Evolutionary conservation across 2,797 vertebrate genomes (phyloP).

Genomic region (Gymnothorax javanicus): DNA sequence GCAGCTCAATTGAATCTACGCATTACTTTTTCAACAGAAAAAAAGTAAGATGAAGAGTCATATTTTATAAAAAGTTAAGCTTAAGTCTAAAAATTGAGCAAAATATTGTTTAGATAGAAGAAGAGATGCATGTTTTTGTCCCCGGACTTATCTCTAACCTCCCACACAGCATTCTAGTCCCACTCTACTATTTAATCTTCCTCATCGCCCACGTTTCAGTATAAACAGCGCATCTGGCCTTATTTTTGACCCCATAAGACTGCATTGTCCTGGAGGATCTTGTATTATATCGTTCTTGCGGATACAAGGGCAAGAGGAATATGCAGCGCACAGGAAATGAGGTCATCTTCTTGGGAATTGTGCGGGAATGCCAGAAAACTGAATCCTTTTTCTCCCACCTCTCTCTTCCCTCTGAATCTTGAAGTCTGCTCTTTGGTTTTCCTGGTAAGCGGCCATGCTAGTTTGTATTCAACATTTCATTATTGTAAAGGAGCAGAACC

Average conservation of each 20-base stretch:
- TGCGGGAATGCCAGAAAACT: conserved; percentile 58
- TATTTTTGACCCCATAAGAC: conserved; percentile 39
- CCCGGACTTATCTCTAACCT: conserved; percentile 39
- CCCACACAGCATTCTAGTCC: conserved; percentile 6
- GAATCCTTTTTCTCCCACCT: conserved; percentile 53
- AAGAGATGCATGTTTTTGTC: background rate
- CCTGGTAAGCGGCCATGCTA: conserved; percentile 20
- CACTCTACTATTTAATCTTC: conserved; percentile 30
- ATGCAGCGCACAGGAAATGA: conserved; percentile 49
- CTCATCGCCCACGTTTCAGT: conserved; percentile 45
- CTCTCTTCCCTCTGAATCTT: conserved; percentile 15
- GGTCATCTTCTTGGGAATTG: conserved; percentile 59
- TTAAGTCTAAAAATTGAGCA: conserved; percentile 16
- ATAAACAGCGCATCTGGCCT: conserved; percentile 41
- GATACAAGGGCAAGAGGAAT: conserved; percentile 45
- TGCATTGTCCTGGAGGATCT: conserved; percentile 47
- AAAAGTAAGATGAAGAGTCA: background rate
- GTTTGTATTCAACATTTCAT: conserved; percentile 26
- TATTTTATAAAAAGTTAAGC: too few species aligned
- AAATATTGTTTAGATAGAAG: too few species aligned
- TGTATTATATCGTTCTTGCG: conserved; percentile 45
- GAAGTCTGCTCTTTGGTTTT: conserved; percentile 7
- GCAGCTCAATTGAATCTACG: conserved; percentile 11
- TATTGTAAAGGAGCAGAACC: conserved; percentile 13
- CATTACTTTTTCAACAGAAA: conserved; percentile 14